phyloP scores from a whole-genome alignment of 2,888 invertebrate species.

The Helicoverpa assulta region DNA sequence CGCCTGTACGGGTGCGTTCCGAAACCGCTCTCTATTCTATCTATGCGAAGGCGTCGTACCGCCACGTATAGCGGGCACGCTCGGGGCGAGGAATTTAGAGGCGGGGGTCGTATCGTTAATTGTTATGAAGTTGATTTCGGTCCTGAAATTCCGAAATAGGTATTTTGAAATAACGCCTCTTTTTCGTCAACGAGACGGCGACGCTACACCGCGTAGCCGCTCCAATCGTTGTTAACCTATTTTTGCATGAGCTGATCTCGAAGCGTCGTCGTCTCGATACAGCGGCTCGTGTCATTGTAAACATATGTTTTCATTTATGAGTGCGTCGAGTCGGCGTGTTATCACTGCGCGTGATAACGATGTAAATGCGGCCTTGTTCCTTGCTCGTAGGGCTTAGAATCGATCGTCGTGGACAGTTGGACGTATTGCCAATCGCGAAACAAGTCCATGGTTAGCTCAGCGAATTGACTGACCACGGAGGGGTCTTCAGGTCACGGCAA shows the following conservation, averaged over 20 bases:
- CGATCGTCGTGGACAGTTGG: conserved; percentile 53
- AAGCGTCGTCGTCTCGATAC: conserved; percentile 56
- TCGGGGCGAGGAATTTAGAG: conserved; percentile 90
- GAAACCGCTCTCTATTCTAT: conserved; percentile 91
- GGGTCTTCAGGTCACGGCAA: conserved; percentile 79
- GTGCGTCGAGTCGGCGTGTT: conserved; percentile 75
- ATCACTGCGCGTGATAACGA: conserved; percentile 85
- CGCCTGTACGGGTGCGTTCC: conserved; percentile 87
- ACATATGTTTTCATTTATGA: conserved; percentile 75
- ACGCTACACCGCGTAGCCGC: conserved; percentile 52
- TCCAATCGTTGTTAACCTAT: conserved; percentile 56
- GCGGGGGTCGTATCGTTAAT: conserved; percentile 91
- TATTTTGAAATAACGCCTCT: conserved; percentile 89
- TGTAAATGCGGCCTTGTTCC: conserved; percentile 71
- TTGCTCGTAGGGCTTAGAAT: conserved; percentile 72
- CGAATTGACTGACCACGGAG: conserved; percentile 75
- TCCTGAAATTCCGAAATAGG: conserved; percentile 90
- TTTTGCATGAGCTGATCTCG: conserved; percentile 59
- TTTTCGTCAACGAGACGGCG: conserved; percentile 77
- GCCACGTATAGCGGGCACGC: conserved; percentile 90
- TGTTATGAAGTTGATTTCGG: conserved; percentile 91
- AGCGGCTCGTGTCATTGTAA: conserved; percentile 61
- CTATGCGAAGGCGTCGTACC: conserved; percentile 90
- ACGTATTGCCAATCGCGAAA: conserved; percentile 74
- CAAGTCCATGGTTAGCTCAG: conserved; percentile 83